Percentiles rank a stretch among this genome's conserved stretches.
Conservation (phyloP, 1,140 invertebrate species). For the Brachionus rotundiformis region DNA sequence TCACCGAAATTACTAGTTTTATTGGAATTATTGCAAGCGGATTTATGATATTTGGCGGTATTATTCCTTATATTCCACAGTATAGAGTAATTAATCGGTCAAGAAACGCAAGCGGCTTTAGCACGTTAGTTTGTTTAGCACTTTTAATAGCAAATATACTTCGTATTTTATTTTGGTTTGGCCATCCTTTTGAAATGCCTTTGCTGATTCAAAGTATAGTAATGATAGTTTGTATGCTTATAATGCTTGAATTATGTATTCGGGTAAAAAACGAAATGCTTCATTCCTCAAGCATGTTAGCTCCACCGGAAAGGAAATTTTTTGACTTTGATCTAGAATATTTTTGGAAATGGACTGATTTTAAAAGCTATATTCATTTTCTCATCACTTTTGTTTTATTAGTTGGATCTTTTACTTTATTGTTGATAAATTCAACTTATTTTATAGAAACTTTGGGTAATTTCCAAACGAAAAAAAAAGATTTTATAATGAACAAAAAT, state of each 20-base stretch:
- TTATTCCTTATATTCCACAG: slow-evolving; percentile 85
- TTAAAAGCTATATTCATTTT: slow-evolving; percentile 52
- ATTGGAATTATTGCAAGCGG: slow-evolving; percentile 52
- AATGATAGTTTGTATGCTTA: slow-evolving; percentile 86
- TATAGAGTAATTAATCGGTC: slow-evolving; percentile 86
- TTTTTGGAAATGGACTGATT: slow-evolving; percentile 54
- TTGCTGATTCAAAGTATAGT: slow-evolving; percentile 92
- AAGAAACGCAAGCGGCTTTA: slow-evolving; percentile 89
- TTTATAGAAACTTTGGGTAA: slow-evolving; percentile 58
- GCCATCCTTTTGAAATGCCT: slow-evolving; percentile 89
- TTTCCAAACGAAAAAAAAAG: slow-evolving; percentile 36
- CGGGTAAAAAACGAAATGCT: slow-evolving; percentile 67
- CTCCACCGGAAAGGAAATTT: slow-evolving; percentile 14
- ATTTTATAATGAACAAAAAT: slow-evolving; percentile 59
- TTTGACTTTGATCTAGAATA: slow-evolving; percentile 49
- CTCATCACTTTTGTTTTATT: background rate
- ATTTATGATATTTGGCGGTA: slow-evolving; percentile 85
- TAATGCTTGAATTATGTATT: slow-evolving; percentile 91
- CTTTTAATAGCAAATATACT: slow-evolving; percentile 91
- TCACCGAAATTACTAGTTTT: slow-evolving; percentile 54
- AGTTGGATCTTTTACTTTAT: slow-evolving; percentile 77
- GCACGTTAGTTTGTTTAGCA: slow-evolving; percentile 89
- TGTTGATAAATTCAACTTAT: slow-evolving; percentile 74
- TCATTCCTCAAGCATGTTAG: slow-evolving; percentile 27
- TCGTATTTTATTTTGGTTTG: slow-evolving; percentile 98